Evolutionary conservation across 2,888 invertebrate genomes (phyloP).

Genomic region (Fabriciana adippe): DNA sequence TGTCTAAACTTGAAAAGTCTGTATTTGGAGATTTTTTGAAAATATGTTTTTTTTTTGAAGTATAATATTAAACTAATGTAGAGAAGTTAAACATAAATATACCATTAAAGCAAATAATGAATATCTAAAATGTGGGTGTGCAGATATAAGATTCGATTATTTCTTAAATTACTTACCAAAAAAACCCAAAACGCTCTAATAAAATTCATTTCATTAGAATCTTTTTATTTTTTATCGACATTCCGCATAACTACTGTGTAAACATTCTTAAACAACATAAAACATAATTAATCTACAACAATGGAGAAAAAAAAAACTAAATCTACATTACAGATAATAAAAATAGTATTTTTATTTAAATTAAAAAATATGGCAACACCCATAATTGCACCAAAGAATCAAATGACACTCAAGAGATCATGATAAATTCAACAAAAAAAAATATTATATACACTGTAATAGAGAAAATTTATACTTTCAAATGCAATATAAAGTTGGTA

Average conservation of each 20-base stretch:
- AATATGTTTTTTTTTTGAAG: too few species aligned
- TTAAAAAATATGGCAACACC: constrained; percentile 49
- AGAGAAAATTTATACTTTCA: too few species aligned
- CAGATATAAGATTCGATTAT: too few species aligned
- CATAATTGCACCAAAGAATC: constrained; percentile 50
- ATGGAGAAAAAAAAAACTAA: constrained; percentile 17
- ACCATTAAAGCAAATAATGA: too few species aligned
- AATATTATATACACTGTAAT: constrained; percentile 26
- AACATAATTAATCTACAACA: constrained; percentile 18
- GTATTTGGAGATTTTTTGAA: fast-evolving
- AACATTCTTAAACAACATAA: constrained; percentile 14
- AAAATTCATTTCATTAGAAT: constrained; percentile 13
- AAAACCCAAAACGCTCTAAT: background rate
- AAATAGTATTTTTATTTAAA: constrained; percentile 8
- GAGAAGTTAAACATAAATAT: too few species aligned
- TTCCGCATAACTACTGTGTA: constrained; percentile 5
- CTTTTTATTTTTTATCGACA: constrained; percentile 2
- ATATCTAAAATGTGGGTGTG: too few species aligned
- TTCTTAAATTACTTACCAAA: too few species aligned
- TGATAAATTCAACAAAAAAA: constrained; percentile 39
- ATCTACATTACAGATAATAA: constrained; percentile 17
- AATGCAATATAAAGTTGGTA: too few species aligned
- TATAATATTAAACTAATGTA: too few species aligned
- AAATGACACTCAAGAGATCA: constrained; percentile 59
- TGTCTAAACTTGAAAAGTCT: too few species aligned